Conservation (phyloP, 2,797 vertebrate genomes). For the Phrynocephalus vlangalii region DNA sequence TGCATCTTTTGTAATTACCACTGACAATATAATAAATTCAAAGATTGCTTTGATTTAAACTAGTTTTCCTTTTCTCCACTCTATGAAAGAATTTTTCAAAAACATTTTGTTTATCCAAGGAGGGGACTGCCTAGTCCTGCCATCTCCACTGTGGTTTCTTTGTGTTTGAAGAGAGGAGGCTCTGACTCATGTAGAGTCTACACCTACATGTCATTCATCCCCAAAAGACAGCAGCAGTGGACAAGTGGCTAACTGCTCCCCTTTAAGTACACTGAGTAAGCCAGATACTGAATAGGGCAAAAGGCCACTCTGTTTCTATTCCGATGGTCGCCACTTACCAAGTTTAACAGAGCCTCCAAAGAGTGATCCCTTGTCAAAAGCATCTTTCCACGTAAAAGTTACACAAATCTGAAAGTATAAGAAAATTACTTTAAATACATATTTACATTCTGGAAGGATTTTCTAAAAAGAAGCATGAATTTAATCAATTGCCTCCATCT, state of each 20-base stretch:
- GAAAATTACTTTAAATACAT: constrained; percentile 11
- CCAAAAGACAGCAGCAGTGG: too few relatives aligned
- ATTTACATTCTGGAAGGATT: not conserved
- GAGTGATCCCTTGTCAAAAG: constrained; percentile 98
- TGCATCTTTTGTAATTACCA: not conserved
- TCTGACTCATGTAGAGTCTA: too few relatives aligned
- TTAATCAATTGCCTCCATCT: not conserved
- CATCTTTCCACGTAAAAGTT: constrained; percentile 99
- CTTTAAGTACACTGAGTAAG: not conserved
- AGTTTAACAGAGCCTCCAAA: constrained; percentile 97
- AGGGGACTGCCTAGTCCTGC: too few relatives aligned
- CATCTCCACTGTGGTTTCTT: too few relatives aligned
- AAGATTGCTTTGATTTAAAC: too few relatives aligned
- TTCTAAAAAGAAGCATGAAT: not conserved
- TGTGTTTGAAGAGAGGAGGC: too few relatives aligned
- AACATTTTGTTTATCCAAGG: too few relatives aligned
- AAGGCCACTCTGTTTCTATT: constrained; percentile 34
- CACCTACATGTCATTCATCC: too few relatives aligned
- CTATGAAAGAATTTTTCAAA: too few relatives aligned
- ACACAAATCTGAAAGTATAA: constrained; percentile 86
- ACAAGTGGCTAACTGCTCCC: too few relatives aligned
- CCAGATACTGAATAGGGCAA: not conserved
- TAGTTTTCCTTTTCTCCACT: too few relatives aligned
- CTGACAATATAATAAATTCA: not conserved
- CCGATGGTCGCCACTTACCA: constrained; percentile 78